Conservation (phyloP, 2,888 invertebrate genomes). For the Melieria picta region DNA sequence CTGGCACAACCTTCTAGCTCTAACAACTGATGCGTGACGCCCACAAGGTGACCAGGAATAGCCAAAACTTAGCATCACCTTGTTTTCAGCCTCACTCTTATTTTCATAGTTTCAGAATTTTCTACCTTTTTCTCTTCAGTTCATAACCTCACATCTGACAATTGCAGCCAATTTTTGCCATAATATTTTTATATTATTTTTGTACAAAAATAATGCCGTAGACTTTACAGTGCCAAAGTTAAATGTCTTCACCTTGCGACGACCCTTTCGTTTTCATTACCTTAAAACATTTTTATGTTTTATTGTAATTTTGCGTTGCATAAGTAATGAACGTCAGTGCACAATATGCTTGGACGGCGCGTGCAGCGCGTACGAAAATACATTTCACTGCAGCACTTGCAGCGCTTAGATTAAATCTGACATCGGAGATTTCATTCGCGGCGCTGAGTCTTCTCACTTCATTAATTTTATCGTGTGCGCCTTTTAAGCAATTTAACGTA, state of each 20-base stretch:
- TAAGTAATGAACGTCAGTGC: background rate
- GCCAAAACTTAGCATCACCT: too few species aligned
- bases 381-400: too few species aligned
- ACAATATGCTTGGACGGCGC: background rate
- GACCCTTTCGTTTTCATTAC: background rate
- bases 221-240: too few species aligned
- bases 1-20: too few species aligned
- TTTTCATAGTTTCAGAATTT: too few species aligned
- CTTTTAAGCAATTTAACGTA: constrained; percentile 43
- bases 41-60: too few species aligned
- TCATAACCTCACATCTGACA: too few species aligned
- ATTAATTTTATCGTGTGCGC: constrained; percentile 44
- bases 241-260: background rate
- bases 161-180: background rate
- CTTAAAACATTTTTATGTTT: background rate
- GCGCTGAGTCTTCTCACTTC: constrained; percentile 40
- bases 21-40: too few species aligned
- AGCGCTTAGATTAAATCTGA: too few species aligned
- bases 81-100: too few species aligned
- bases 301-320: background rate
- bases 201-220: background rate
- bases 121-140: too few species aligned
- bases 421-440: background rate
- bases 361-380: too few species aligned
- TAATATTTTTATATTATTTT: background rate